Conservation (phyloP, 2,113 vertebrate genomes). For the Nesospiza acunhae region DNA sequence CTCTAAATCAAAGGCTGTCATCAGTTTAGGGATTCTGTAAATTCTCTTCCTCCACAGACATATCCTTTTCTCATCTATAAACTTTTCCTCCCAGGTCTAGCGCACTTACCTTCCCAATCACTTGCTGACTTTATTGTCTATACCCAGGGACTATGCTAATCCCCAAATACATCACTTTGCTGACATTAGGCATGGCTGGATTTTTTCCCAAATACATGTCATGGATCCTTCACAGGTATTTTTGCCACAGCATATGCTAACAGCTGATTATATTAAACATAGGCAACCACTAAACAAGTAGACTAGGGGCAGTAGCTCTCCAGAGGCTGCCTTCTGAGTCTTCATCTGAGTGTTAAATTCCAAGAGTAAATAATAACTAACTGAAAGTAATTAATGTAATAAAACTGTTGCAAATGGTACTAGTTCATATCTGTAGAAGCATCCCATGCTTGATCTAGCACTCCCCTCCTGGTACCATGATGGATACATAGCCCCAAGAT, state of each 20-base stretch:
- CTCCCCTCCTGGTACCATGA: not conserved
- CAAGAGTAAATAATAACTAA: constrained; percentile 5
- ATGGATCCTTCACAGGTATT: not conserved
- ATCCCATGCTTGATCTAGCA: not conserved
- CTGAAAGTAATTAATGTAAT: not conserved
- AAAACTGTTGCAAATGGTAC: not conserved
- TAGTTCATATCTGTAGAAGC: not conserved
- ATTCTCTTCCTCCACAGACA: not conserved
- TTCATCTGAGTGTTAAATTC: not conserved
- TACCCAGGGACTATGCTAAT: not conserved
- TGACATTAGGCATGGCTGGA: not conserved
- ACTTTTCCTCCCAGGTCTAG: not conserved
- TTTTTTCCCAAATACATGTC: not conserved
- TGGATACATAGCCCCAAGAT: not conserved
- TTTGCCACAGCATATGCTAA: not conserved
- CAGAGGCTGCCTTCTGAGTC: not conserved
- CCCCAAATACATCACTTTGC: not conserved
- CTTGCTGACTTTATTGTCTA: not conserved
- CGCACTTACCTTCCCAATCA: not conserved
- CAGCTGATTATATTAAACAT: not conserved
- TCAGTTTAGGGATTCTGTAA: not conserved
- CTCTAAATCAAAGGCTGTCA: not conserved
- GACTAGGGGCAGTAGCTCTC: not conserved
- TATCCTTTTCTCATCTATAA: not conserved
- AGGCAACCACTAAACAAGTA: not conserved